Conservation (phyloP, 2,113 vertebrate species). For the Rhea americana region DNA sequence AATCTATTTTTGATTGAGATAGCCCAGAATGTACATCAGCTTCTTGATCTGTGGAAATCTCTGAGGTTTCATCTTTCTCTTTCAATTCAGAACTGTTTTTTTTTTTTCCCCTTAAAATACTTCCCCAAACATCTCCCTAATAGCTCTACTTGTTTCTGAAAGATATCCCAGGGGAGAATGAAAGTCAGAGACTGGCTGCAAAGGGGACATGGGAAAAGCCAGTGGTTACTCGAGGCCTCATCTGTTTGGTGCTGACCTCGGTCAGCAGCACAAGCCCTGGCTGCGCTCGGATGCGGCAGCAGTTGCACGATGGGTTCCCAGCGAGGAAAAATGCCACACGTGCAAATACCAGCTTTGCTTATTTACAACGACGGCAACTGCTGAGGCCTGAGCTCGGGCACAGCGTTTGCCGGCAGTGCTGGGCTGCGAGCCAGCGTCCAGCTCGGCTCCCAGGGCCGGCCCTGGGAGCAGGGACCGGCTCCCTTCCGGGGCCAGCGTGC, state of each 20-base stretch:
- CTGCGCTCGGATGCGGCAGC: rapidly evolving
- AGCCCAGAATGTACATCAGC: neutral
- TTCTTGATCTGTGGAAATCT: neutral
- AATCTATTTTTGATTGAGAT: neutral
- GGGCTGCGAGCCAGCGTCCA: neutral
- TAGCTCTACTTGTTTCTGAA: neutral
- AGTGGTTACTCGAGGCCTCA: neutral
- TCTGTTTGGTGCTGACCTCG: neutral
- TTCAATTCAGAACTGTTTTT: neutral
- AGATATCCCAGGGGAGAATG: conserved; percentile 5
- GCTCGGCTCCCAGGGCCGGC: rapidly evolving
- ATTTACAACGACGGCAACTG: neutral
- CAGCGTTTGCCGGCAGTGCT: neutral
- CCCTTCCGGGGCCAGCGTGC: neutral
- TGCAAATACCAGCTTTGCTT: neutral
- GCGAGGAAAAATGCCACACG: neutral
- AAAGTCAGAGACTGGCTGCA: neutral
- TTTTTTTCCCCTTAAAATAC: neutral
- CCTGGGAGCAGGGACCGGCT: rapidly evolving
- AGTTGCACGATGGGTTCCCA: rapidly evolving
- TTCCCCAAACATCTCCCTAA: neutral
- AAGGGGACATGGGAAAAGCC: conserved; percentile 24
- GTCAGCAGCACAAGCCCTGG: neutral
- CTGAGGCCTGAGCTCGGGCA: neutral
- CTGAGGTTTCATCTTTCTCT: neutral